Evolutionary conservation across 2,888 invertebrate species (phyloP), one percentile per base, ranked within the genome.

Genomic region (Aspidiotus destructor): DNA sequence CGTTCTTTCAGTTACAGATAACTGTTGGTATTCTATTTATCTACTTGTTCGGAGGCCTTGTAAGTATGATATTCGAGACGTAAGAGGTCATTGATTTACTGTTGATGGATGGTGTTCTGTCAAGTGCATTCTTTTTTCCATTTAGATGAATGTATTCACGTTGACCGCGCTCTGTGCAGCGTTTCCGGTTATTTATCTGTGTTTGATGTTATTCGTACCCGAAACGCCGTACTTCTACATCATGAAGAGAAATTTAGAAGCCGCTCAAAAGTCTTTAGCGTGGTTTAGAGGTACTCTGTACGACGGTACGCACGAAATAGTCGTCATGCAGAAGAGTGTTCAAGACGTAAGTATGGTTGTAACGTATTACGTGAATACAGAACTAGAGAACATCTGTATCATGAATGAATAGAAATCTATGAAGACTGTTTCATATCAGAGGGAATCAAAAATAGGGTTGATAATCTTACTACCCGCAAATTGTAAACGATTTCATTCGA

Each of bases 1-100:
- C 90, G 62, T 91, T 87, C 75, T 92, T 92, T 76, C 95, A 95
- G 76, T 78, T 96, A 44, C 87, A 90, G 84, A 80, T 94, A 69
- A 88, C 89, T 0, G 77, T 87, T 13, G 95, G 95, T 72, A 91
- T 95, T 70, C 80, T 93, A 0, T 81, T 88, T 71, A 82, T 86
- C 0, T 93, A 93, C 75, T 77, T 82, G 0, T 77, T 89, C 5
- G 93, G 89, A 1, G 71, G 70, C 52, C 64, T 54, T 54, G 75
- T 74, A 72, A 73, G 73, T 72, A 17, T 5, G n/a, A 52, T 52
- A n/a, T 28, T 28, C 5, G 28, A 28, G 5, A 28, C 28, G 28
- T 28, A 28, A 28, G 28, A 28, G 28, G 28, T 28, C 28, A 28
- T 28, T 28, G 28, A 28, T 28, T 28, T 28, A 28, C 28, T 28